A percentile compares a stretch with the other conserved stretches of the same genome.
phyloP scores from a whole-genome alignment of 2,797 vertebrate species.

The Clamator glandarius region DNA sequence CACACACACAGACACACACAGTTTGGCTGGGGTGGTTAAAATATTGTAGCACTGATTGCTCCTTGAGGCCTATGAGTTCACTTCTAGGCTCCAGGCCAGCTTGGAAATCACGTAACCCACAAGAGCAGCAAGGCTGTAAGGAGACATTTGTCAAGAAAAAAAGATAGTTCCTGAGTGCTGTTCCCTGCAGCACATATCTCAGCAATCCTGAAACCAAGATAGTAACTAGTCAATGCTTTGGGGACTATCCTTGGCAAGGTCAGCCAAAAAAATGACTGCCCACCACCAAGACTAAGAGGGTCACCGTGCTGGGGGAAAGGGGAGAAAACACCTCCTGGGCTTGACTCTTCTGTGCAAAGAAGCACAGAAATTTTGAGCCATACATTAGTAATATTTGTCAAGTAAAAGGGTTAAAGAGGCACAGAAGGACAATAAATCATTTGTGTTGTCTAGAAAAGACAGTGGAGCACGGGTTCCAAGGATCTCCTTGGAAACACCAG shows the following conservation, averaged over 20 bases:
- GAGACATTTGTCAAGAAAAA: slow-evolving; percentile 30
- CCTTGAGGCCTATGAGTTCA: slow-evolving; percentile 61
- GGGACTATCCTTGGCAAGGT: neutral
- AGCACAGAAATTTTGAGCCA: neutral
- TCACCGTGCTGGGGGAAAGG: neutral
- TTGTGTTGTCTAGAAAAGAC: neutral
- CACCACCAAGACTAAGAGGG: neutral
- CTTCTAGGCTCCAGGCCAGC: slow-evolving; percentile 59
- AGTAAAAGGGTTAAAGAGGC: neutral
- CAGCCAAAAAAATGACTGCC: neutral
- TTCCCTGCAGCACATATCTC: neutral
- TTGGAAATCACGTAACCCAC: slow-evolving; percentile 51
- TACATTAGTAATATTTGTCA: neutral
- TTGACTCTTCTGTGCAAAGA: neutral
- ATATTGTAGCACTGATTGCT: slow-evolving; percentile 43
- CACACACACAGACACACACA: neutral
- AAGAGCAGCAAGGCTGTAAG: slow-evolving; percentile 31
- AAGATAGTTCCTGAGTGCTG: neutral
- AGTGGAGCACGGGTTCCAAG: neutral
- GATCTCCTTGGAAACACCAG: neutral
- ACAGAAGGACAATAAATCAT: neutral
- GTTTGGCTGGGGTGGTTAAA: slow-evolving; percentile 32
- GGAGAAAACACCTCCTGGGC: neutral
- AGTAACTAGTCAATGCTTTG: neutral
- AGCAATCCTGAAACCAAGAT: slow-evolving; percentile 8